Evolutionary conservation across 2,113 vertebrate genomes (phyloP), one percentile per base, ranked within the genome.

Genomic region (Sebastes schlegelii): DNA sequence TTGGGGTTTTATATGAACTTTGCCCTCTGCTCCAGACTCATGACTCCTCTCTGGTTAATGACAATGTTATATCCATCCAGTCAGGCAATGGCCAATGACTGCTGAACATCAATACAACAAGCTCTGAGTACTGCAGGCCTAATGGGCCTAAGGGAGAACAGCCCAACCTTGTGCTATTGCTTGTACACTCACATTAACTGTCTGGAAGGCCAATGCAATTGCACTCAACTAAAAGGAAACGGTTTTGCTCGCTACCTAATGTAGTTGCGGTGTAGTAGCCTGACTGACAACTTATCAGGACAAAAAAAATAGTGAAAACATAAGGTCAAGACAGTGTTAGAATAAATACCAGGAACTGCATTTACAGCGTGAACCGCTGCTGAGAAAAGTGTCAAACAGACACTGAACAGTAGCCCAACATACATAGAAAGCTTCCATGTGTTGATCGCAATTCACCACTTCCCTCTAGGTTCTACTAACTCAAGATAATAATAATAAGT

Each of bases 61-160:
- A 77, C 64, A 68, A 26, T 51, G 13, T 74, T 82, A 81, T 45
- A 67, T 52, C 60, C 68, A 70, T 80, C 69, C 80, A 73, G 67
- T 63, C 82, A 75, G 70, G 58, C 34, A 65, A 68, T 19, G 64
- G 82, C 73, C 71, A 81, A 62, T 71, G 73, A 68, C 83, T 73
- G 61, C 72, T 82, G 74, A 7, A 86, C 83, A 82, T 91, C 85
- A 68, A 90, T 87, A 84, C 73, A 82, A 83, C 76, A 19, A 69
- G 72, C 85, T 83, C 77, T 79, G 63, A 88, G 79, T 83, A 81
- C 75, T 79, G 87, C 46, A 26, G 42, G 72, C 49, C 58, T 93
- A 93, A 94, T 93, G 92, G 91, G 23, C 61, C 55, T 57, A 57
- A 77, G 79, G 79, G 75, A 79, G 49, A 84, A 51, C 40, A 40